Evolutionary conservation across 2,113 vertebrate species (phyloP).

Genomic region (Zapornia atra): DNA sequence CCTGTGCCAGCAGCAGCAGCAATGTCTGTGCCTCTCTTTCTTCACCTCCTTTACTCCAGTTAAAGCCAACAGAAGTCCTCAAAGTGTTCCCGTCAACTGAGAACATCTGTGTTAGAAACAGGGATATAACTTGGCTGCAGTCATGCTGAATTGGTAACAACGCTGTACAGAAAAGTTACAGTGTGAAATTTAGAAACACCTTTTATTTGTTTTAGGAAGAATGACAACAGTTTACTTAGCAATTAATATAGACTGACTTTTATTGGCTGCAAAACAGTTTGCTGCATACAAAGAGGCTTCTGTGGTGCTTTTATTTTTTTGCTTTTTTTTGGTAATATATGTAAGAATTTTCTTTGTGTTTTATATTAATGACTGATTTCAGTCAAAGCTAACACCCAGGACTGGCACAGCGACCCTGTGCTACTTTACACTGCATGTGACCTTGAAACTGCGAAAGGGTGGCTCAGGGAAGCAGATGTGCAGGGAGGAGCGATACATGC

Average conservation of each 20-base stretch:
- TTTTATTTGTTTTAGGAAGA: not conserved
- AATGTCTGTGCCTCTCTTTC: not conserved
- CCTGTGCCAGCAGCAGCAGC: not conserved
- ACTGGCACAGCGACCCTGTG: not conserved
- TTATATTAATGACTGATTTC: conserved; percentile 43
- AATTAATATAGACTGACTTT: not conserved
- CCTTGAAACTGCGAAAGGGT: not conserved
- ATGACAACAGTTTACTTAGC: not conserved
- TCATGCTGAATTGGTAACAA: not conserved
- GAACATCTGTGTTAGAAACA: conserved; percentile 3
- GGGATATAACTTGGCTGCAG: not conserved
- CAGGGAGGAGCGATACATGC: conserved; percentile 28
- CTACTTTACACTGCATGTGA: not conserved
- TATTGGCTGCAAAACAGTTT: not conserved
- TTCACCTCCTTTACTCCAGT: not conserved
- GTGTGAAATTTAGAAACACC: not conserved
- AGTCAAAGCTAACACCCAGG: not conserved
- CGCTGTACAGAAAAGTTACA: not conserved
- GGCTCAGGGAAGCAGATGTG: conserved; percentile 59
- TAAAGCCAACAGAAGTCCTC: not conserved
- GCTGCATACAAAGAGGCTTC: not conserved
- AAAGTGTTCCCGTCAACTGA: not conserved
- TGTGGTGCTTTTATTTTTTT: not conserved
- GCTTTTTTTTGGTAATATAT: not conserved
- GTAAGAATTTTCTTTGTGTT: conserved; percentile 1